Evolutionary conservation across 92 coral and sea anemone species (phyloP).

Genomic region (Porites cylindrica): DNA sequence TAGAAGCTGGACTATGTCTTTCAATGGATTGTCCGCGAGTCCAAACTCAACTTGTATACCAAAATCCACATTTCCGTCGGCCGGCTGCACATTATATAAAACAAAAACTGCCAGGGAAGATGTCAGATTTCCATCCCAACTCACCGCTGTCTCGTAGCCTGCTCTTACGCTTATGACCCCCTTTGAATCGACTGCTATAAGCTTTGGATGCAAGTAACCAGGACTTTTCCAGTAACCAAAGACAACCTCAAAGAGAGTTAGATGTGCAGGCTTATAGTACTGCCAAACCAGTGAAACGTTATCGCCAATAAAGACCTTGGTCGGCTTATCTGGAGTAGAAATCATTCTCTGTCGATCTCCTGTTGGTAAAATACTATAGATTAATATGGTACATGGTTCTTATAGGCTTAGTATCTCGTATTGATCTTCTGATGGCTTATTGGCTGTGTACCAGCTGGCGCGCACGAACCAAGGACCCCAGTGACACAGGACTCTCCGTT

Average conservation of each 20-base stretch:
- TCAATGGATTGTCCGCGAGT: neutral
- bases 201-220: neutral
- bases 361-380: neutral
- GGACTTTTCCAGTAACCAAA: conserved; percentile 16
- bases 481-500: too few relatives aligned
- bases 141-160: neutral
- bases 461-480: too few relatives aligned
- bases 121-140: conserved; percentile 50
- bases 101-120: conserved; percentile 24
- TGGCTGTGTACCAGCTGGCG: too few relatives aligned
- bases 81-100: conserved; percentile 15
- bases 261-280: neutral
- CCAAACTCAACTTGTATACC: conserved; percentile 39
- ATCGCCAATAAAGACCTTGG: conserved; percentile 8
- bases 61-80: neutral
- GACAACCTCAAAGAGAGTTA: neutral
- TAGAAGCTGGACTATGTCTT: conserved; percentile 9
- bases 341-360: conserved; percentile 8
- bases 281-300: conserved; percentile 23
- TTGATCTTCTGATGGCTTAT: too few relatives aligned
- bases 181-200: neutral
- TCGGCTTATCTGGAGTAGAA: conserved; percentile 28
- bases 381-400: neutral
- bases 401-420: too few relatives aligned
- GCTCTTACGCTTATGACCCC: neutral